Conservation (phyloP, 2,113 vertebrate genomes). For the Steatornis caripensis region DNA sequence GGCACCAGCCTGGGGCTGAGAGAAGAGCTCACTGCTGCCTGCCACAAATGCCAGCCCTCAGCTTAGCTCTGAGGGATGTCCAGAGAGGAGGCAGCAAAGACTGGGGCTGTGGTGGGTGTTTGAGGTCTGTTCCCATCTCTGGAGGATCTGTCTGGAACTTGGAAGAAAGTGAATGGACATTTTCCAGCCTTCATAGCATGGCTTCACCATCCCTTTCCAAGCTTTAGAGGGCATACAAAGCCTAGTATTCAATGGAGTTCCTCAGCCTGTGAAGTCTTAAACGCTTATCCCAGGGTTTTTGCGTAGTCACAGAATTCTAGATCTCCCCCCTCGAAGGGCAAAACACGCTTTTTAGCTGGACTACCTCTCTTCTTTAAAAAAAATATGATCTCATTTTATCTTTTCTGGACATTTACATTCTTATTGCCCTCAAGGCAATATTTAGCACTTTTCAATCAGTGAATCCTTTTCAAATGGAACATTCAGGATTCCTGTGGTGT, state of each 20-base stretch:
- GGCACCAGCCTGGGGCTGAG: fast-evolving
- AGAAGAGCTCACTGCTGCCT: neutral
- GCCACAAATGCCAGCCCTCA: neutral
- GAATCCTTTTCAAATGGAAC: neutral
- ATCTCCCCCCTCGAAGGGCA: neutral
- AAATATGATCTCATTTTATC: neutral
- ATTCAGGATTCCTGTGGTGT: slow-evolving; percentile 18
- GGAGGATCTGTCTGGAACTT: neutral
- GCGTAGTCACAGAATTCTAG: neutral
- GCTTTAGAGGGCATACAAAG: neutral
- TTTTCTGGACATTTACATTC: neutral
- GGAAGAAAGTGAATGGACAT: neutral
- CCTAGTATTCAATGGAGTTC: neutral
- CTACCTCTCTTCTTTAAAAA: too few species aligned
- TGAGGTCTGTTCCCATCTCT: neutral
- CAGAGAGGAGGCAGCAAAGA: neutral
- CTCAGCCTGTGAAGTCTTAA: neutral
- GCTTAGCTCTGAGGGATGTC: neutral
- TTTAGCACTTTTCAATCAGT: neutral
- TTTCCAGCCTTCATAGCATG: neutral
- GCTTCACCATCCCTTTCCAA: neutral
- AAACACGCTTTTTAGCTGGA: neutral
- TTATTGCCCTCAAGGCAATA: neutral
- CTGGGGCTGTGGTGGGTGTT: neutral
- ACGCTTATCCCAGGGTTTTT: neutral